Percentiles rank a stretch among this genome's conserved stretches.
phyloP scores from a whole-genome alignment of 2,113 vertebrate genomes.

The Nematolebias whitei region DNA sequence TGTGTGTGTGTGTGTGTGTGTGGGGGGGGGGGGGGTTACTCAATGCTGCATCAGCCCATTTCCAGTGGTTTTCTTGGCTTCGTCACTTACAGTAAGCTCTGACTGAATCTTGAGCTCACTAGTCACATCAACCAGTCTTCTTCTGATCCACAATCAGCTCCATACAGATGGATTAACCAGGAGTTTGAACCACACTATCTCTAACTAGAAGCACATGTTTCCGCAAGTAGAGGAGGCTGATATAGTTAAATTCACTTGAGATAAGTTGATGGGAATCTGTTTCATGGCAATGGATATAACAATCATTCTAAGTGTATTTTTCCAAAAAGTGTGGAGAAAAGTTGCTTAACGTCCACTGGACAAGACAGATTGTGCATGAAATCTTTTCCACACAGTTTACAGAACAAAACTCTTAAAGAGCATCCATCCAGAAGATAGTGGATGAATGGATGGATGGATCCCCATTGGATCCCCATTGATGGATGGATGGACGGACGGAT shows the following conservation, averaged over 20 bases:
- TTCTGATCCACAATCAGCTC: slow-evolving; percentile 16
- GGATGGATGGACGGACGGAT: no score
- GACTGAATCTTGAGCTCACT: slow-evolving; percentile 39
- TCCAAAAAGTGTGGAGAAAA: no score
- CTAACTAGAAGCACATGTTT: background rate
- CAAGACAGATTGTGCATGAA: no score
- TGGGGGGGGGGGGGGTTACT: slow-evolving; percentile 9
- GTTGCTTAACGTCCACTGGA: no score
- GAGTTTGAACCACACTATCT: background rate
- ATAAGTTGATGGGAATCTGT: no score
- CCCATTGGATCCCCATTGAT: no score
- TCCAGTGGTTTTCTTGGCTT: slow-evolving; percentile 47
- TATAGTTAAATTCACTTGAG: background rate
- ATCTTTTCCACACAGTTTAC: no score
- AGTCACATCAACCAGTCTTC: slow-evolving; percentile 30
- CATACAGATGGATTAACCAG: background rate
- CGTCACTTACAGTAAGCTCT: slow-evolving; percentile 66
- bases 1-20: slow-evolving; percentile 4
- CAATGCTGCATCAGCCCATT: slow-evolving; percentile 58
- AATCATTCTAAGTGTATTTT: no score
- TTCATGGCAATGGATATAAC: no score
- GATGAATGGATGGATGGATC: no score
- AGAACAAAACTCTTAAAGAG: no score
- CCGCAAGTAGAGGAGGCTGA: background rate
- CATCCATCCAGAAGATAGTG: no score